Percentiles rank a stretch among this genome's conserved stretches.
Conservation (phyloP, 2,113 vertebrate species). For the Callithrix jacchus region DNA sequence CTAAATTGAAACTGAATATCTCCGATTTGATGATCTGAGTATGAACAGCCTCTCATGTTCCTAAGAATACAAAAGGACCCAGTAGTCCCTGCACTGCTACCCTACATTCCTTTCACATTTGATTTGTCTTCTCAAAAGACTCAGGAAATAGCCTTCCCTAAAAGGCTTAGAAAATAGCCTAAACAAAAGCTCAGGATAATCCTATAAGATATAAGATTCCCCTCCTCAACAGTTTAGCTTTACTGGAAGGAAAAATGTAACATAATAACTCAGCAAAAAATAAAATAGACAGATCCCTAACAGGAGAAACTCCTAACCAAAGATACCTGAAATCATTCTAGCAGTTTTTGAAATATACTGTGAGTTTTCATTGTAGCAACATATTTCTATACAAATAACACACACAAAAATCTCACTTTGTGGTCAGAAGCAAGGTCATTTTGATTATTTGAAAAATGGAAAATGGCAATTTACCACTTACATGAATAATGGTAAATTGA, state of each 20-base stretch:
- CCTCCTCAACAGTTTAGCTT: background rate
- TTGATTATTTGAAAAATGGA: slow-evolving; percentile 41
- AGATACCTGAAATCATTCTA: background rate
- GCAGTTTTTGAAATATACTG: slow-evolving; percentile 15
- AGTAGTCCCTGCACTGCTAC: background rate
- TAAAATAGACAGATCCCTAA: background rate
- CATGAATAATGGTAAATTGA: slow-evolving; percentile 28
- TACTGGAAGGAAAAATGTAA: background rate
- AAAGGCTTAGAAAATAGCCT: background rate
- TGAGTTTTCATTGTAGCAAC: slow-evolving; percentile 23
- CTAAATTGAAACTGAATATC: background rate
- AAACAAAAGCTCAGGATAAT: slow-evolving; percentile 23
- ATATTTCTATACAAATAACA: background rate
- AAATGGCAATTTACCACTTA: slow-evolving; percentile 40
- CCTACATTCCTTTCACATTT: background rate
- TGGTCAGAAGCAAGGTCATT: background rate
- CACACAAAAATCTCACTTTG: background rate
- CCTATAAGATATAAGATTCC: background rate
- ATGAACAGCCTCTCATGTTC: background rate
- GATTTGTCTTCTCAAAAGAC: background rate
- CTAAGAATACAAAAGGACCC: background rate
- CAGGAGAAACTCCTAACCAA: background rate
- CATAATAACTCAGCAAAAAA: slow-evolving; percentile 14
- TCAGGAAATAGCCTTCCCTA: background rate
- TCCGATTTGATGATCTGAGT: background rate